Percentiles rank a stretch among this genome's conserved stretches.
These are phyloP conservation scores for Atopsyche davidsoni DNA, from an alignment of 1,140 invertebrate species.

Conservation along the genomic window DNA sequence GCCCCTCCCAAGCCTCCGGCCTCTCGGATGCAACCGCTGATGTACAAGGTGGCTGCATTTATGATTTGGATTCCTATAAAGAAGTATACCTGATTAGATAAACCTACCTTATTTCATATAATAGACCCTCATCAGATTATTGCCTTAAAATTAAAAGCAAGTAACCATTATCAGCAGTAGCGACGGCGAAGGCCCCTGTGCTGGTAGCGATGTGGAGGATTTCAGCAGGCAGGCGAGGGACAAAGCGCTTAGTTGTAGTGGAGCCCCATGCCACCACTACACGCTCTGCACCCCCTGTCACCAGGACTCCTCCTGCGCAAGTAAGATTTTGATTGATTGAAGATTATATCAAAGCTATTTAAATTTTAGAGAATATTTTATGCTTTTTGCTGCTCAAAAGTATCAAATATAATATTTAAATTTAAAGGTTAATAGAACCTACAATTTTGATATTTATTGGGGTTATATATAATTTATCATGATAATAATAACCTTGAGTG, in stretches of 20 bases:
- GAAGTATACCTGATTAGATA: too few relatives aligned
- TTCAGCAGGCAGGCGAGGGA: slow-evolving; percentile 42
- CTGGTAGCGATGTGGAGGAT: slow-evolving; percentile 39
- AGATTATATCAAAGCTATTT: neutral
- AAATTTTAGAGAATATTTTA: neutral
- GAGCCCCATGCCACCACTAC: slow-evolving; percentile 44
- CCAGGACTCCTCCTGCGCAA: slow-evolving; percentile 38
- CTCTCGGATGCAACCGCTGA: slow-evolving; percentile 22
- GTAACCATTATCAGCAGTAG: slow-evolving; percentile 46
- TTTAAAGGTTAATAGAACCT: too few relatives aligned
- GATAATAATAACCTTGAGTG: slow-evolving; percentile 35
- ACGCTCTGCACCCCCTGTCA: slow-evolving; percentile 44
- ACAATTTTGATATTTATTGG: too few relatives aligned
- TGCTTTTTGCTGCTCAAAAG: neutral
- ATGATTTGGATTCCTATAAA: slow-evolving; percentile 27
- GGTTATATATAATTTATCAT: too few relatives aligned
- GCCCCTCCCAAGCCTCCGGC: slow-evolving; percentile 24
- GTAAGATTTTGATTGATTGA: neutral
- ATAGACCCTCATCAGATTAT: neutral
- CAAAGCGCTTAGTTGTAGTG: slow-evolving; percentile 37
- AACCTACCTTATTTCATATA: too few relatives aligned
- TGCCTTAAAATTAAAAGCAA: slow-evolving; percentile 5
- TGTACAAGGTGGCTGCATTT: slow-evolving; percentile 14
- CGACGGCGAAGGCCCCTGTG: slow-evolving; percentile 37
- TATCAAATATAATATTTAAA: too few relatives aligned